Conservation (phyloP, 2,113 vertebrate genomes). For the Sterrhoptilus dennistouni region DNA sequence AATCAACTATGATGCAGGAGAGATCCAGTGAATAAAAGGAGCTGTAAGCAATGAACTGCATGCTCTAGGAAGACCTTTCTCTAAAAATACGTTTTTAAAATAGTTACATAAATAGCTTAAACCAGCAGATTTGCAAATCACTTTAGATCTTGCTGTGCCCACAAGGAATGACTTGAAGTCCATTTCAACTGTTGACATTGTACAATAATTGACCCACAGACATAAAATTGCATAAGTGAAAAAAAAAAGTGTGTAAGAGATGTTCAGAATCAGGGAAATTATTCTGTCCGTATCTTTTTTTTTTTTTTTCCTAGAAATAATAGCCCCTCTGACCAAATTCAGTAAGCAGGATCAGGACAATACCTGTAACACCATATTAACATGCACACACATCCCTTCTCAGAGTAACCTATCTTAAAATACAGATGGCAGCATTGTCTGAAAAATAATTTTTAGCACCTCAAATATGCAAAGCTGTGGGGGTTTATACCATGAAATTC, state of each 20-base stretch:
- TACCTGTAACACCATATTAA: not conserved
- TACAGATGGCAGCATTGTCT: not conserved
- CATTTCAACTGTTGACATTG: not conserved
- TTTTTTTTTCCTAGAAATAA: not conserved
- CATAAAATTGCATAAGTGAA: not conserved
- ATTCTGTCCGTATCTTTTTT: not conserved
- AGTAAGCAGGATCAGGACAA: not conserved
- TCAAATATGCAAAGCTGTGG: not conserved
- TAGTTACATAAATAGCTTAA: not conserved
- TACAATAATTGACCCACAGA: not conserved
- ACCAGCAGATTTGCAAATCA: not conserved
- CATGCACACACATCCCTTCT: not conserved
- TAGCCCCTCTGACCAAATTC: not conserved
- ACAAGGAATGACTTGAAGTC: not conserved
- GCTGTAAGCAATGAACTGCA: not conserved
- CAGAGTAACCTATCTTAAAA: not conserved
- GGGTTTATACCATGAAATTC: not conserved
- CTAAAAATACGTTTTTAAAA: not conserved
- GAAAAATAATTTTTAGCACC: not conserved
- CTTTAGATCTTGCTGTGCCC: not conserved
- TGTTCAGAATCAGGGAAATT: not conserved
- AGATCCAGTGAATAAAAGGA: not conserved
- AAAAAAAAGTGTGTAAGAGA: not conserved
- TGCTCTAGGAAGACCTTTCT: not conserved
- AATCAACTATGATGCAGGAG: not conserved